phyloP scores from a whole-genome alignment of 2,888 invertebrate species.

The Plusia festucae region DNA sequence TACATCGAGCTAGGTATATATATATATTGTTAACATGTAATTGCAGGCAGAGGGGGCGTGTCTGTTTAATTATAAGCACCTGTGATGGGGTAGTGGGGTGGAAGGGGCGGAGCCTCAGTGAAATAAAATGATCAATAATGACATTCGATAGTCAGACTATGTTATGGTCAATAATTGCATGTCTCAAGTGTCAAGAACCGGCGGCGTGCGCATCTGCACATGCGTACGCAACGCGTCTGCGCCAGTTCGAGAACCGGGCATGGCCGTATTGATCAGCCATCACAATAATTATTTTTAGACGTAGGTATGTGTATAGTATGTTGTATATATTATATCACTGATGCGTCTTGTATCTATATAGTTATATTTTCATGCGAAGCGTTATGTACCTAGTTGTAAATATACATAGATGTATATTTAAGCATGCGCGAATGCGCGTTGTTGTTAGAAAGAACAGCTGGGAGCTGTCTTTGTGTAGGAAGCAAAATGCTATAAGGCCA shows the following conservation, averaged over 20 bases:
- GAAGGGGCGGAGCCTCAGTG: not conserved
- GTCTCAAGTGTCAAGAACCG: not conserved
- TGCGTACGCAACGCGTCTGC: not conserved
- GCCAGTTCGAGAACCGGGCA: not conserved
- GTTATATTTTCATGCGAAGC: not conserved
- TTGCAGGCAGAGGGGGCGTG: not conserved
- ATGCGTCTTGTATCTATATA: not conserved
- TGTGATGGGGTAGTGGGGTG: not conserved
- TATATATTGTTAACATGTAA: not conserved
- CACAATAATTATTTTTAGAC: not conserved
- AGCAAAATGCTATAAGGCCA: constrained; percentile 9
- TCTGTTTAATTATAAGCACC: not conserved
- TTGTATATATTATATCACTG: not conserved
- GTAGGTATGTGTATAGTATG: not conserved
- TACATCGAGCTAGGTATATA: not conserved
- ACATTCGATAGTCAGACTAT: not conserved
- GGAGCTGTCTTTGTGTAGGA: constrained; percentile 4
- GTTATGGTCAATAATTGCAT: not conserved
- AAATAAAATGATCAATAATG: not conserved
- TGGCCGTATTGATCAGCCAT: not conserved
- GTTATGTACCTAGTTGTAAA: not conserved
- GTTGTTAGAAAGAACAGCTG: not conserved
- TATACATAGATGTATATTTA: not conserved
- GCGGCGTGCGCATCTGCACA: not conserved
- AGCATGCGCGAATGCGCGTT: not conserved